Evolutionary conservation across 2,888 invertebrate species (phyloP), one percentile per base, ranked within the genome.

Genomic region (Thumatha senex): DNA sequence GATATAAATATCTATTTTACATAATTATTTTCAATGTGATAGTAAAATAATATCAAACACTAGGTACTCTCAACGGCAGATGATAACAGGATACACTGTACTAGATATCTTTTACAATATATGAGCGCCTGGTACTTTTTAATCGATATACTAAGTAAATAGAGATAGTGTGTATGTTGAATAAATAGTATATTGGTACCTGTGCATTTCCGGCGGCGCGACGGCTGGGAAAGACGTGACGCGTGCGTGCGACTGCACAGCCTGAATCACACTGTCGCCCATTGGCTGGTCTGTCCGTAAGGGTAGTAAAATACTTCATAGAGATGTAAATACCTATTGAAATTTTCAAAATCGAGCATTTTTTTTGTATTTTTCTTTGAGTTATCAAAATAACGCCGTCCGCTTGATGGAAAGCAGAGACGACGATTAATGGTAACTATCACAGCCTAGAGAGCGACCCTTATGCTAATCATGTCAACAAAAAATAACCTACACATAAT

Each of bases 261-360:
- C 61, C 69, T 61, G 67, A 66, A 69, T 67, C 64, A 63, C 58
- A 86, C 87, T 86, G 74, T 69, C 76, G 77, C 77, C 78, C 77
- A 77, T 78, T 76, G 78, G 76, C 70, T 67, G 52, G 59, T 7
- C 2, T 2, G 2, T 31, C 9, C 10, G 31, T 58, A 66, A 68
- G 79, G 82, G 80, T 75, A 73, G 63, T 64, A 56, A 52, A 46
- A 67, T 75, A 41, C 7, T 63, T 2, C 56, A 72, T 61, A 72
- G 82, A 82, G 89, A 41, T 76, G 86, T 40, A 70, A 62, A 50
- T 65, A 70, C 67, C 38, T 12, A 2, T 9, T 10, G 15, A 11
- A 14, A 10, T 36, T 15, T 15, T 9, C 0, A 8, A 13, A 10
- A n/a, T n/a, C n/a, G n/a, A n/a, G n/a, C n/a, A n/a, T n/a, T n/a